phyloP scores from a whole-genome alignment of 1,140 invertebrate genomes.

The Drosophila nannoptera region DNA sequence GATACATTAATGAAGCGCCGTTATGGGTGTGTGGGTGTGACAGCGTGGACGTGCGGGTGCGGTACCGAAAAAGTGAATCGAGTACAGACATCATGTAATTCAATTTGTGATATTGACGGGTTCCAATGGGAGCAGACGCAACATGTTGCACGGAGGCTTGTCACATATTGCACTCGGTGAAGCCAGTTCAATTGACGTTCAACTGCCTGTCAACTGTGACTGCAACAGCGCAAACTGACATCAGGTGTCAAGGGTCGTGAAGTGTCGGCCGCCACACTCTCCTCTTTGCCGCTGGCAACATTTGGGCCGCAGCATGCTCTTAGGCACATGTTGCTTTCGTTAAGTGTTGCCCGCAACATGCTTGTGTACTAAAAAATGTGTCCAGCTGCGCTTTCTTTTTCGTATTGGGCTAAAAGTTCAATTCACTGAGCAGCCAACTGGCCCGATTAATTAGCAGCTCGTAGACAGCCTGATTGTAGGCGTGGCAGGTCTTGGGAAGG shows the following conservation, averaged over 20 bases:
- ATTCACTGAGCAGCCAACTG: constrained; percentile 3
- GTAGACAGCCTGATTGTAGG: not conserved
- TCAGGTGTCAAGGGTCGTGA: constrained; percentile 1
- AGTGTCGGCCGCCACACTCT: not conserved
- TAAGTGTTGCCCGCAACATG: constrained; percentile 46
- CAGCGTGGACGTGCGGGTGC: constrained; percentile 14
- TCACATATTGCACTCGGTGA: too few relatives aligned
- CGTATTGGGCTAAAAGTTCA: not conserved
- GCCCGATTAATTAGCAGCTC: constrained; percentile 48
- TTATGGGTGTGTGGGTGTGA: constrained; percentile 9
- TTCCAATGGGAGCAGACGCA: too few relatives aligned
- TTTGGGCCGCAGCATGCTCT: not conserved
- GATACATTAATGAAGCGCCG: constrained; percentile 22
- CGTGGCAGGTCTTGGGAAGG: too few relatives aligned
- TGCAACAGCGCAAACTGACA: not conserved
- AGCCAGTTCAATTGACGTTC: not conserved
- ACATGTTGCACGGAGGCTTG: too few relatives aligned
- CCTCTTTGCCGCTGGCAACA: not conserved
- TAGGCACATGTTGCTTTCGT: constrained; percentile 33
- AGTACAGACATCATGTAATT: too few relatives aligned
- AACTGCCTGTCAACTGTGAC: constrained; percentile 7
- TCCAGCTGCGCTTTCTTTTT: too few relatives aligned
- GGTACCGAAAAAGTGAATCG: too few relatives aligned
- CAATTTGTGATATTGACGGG: too few relatives aligned
- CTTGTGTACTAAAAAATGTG: not conserved